Percentiles rank a stretch among this genome's conserved stretches.
phyloP scores from a whole-genome alignment of 2,797 vertebrate genomes.

The Pipistrellus kuhlii region DNA sequence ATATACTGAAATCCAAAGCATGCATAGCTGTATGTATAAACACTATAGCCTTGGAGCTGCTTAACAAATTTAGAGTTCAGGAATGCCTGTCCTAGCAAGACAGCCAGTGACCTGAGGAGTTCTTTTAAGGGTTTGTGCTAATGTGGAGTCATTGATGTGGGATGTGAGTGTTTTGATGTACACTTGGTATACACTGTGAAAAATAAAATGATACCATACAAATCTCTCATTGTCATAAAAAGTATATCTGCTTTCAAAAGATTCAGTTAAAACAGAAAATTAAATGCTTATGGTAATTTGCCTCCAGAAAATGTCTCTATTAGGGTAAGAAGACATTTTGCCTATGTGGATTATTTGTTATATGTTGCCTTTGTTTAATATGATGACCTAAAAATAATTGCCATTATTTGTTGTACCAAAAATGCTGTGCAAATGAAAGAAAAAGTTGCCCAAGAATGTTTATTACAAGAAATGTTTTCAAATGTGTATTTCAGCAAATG shows the following conservation, averaged over 20 bases:
- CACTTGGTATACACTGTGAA: neutral
- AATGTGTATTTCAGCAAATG: neutral
- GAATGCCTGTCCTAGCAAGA: neutral
- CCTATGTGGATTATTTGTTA: neutral
- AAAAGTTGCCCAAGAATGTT: neutral
- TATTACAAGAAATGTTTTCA: neutral
- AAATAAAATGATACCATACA: neutral
- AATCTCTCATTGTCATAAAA: constrained; percentile 3
- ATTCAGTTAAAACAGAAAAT: neutral
- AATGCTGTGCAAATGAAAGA: neutral
- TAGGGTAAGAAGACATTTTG: neutral
- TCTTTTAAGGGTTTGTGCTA: neutral
- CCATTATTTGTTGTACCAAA: neutral
- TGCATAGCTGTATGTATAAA: neutral
- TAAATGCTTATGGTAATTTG: neutral
- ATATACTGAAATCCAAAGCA: neutral
- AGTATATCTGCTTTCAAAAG: neutral
- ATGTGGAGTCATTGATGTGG: neutral
- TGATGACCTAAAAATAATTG: neutral
- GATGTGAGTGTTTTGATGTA: neutral
- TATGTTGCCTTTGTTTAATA: neutral
- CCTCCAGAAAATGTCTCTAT: neutral
- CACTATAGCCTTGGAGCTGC: neutral
- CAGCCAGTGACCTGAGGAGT: neutral
- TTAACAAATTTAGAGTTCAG: neutral